Conservation (phyloP, 64 coral and sea anemone species). For the Dendronephthya gigantea region DNA sequence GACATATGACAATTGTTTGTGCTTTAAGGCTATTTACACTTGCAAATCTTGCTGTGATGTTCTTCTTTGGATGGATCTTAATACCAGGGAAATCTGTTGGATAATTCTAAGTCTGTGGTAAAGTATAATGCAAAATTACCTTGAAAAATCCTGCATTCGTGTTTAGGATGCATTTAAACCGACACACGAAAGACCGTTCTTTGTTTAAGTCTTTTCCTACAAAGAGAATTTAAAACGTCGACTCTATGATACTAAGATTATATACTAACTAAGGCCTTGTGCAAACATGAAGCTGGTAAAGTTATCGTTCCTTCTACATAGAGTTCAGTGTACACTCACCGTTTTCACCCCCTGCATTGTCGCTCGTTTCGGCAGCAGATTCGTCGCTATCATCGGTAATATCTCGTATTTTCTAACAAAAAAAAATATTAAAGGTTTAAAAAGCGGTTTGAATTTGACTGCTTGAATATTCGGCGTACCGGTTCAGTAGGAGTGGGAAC, state of each 20-base stretch:
- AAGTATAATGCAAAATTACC: too few species aligned
- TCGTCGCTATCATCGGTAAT: neutral
- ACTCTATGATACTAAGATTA: too few species aligned
- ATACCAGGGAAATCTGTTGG: too few species aligned
- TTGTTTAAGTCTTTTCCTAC: conserved; percentile 29
- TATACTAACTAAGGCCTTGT: too few species aligned
- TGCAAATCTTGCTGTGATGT: too few species aligned
- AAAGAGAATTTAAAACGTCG: neutral
- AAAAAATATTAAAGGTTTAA: neutral
- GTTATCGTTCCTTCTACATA: too few species aligned
- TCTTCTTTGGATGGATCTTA: neutral
- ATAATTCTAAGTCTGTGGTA: too few species aligned
- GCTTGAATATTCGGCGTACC: conserved; percentile 23
- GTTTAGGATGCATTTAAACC: conserved; percentile 97
- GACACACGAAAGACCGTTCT: conserved; percentile 81
- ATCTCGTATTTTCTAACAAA: neutral
- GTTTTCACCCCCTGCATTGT: neutral
- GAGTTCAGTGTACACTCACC: neutral
- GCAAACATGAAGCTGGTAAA: too few species aligned
- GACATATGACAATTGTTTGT: too few species aligned
- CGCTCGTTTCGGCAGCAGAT: neutral
- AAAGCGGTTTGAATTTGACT: too few species aligned
- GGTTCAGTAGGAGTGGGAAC: conserved; percentile 52
- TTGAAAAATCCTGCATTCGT: conserved; percentile 99
- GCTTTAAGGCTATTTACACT: too few species aligned